Evolutionary conservation across 2,888 invertebrate species (phyloP).

Genomic region (Xylophagus ater): DNA sequence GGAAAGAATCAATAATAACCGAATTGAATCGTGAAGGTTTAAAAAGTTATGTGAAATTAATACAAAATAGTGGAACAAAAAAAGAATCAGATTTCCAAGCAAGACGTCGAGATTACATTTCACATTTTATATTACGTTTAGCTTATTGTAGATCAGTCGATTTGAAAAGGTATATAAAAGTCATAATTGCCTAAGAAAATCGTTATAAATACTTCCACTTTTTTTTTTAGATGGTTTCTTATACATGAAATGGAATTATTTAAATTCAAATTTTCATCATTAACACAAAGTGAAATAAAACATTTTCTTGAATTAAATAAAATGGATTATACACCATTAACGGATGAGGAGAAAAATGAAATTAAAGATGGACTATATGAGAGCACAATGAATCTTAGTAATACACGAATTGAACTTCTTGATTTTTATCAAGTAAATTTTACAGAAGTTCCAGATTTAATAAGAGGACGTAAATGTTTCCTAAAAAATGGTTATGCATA

Average conservation of each 20-base stretch:
- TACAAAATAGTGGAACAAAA: conserved; percentile 46
- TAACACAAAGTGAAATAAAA: conserved; percentile 47
- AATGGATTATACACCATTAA: conserved; percentile 54
- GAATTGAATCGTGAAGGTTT: conserved; percentile 58
- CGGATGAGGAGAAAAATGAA: conserved; percentile 53
- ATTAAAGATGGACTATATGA: conserved; percentile 50
- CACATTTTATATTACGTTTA: conserved; percentile 85
- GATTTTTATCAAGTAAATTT: conserved; percentile 80
- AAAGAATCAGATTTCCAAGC: conserved; percentile 53
- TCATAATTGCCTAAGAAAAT: not conserved
- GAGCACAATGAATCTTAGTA: conserved; percentile 45
- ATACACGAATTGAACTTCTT: conserved; percentile 47
- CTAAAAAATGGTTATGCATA: conserved; percentile 75
- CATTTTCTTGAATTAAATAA: conserved; percentile 57
- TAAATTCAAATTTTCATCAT: conserved; percentile 58
- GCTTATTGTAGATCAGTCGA: conserved; percentile 86
- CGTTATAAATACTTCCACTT: not conserved
- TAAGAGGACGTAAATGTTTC: conserved; percentile 66
- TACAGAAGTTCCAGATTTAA: conserved; percentile 73
- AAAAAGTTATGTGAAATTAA: conserved; percentile 51
- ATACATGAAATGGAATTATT: conserved; percentile 83
- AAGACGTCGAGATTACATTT: conserved; percentile 71
- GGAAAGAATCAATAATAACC: conserved; percentile 50
- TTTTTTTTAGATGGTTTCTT: conserved; percentile 62
- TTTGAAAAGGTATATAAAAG: conserved; percentile 43